A percentile compares a stretch with the other conserved stretches of the same genome.
phyloP scores from a whole-genome alignment of 2,113 vertebrate species.

The Fulica atra region DNA sequence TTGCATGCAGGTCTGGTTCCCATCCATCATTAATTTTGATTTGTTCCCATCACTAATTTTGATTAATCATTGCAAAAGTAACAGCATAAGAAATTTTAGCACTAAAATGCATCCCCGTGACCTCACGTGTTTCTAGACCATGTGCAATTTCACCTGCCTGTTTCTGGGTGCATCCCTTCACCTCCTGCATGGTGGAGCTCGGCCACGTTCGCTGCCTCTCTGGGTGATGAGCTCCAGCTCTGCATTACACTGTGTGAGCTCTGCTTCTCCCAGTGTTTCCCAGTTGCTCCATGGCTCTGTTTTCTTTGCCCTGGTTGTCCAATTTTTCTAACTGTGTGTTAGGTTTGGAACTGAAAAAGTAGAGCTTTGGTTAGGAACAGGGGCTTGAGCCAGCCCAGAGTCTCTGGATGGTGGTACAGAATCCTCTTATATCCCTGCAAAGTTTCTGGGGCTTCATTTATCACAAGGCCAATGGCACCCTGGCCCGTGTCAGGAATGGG shows the following conservation, averaged over 20 bases:
- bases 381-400: not conserved
- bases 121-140: not conserved
- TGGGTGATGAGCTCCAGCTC: not conserved
- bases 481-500: too few species aligned
- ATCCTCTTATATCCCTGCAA: not conserved
- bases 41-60: too few species aligned
- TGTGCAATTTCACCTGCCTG: not conserved
- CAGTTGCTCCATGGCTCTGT: not conserved
- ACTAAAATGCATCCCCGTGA: not conserved
- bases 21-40: not conserved
- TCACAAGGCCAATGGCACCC: not conserved
- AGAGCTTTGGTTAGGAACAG: not conserved
- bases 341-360: not conserved
- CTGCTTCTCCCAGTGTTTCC: not conserved
- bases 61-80: not conserved
- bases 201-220: not conserved
- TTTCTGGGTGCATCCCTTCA: not conserved
- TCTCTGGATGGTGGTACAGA: not conserved
- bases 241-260: not conserved
- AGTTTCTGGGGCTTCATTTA: constrained; percentile 8
- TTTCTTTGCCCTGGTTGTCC: not conserved
- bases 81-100: not conserved
- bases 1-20: not conserved
- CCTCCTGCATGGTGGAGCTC: not conserved
- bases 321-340: not conserved